Conservation (phyloP, 2,888 invertebrate genomes). For the Miltochrista miniata region DNA sequence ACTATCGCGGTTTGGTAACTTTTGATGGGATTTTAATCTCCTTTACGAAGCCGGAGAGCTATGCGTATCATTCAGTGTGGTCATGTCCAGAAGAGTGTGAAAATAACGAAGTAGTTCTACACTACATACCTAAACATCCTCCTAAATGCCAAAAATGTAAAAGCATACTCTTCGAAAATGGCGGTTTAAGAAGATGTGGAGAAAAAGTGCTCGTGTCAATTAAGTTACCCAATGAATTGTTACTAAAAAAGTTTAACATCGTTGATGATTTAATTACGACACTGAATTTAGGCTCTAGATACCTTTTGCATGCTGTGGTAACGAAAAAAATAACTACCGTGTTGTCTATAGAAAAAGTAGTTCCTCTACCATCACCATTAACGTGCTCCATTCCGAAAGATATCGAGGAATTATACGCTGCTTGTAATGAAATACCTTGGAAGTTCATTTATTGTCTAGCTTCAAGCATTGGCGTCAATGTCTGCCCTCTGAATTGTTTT, state of each 20-base stretch:
- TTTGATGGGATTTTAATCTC: slow-evolving; percentile 58
- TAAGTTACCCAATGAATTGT: slow-evolving; percentile 41
- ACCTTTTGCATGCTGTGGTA: slow-evolving; percentile 50
- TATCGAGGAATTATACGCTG: slow-evolving; percentile 53
- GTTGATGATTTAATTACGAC: slow-evolving; percentile 62
- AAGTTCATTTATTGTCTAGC: slow-evolving; percentile 73
- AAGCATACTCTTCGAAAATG: slow-evolving; percentile 68
- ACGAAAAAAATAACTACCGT: slow-evolving; percentile 54
- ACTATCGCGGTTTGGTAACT: slow-evolving; percentile 52
- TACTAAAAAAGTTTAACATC: slow-evolving; percentile 52
- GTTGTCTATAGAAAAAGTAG: slow-evolving; percentile 60
- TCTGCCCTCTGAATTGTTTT: slow-evolving; percentile 68
- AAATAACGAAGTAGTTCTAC: slow-evolving; percentile 65
- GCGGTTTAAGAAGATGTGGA: slow-evolving; percentile 67
- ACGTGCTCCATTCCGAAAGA: slow-evolving; percentile 52
- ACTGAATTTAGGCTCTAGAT: slow-evolving; percentile 56
- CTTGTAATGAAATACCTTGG: slow-evolving; percentile 63
- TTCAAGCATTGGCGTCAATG: slow-evolving; percentile 62
- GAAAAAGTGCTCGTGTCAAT: slow-evolving; percentile 64
- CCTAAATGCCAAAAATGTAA: slow-evolving; percentile 67
- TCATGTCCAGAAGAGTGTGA: slow-evolving; percentile 77
- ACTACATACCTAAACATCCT: slow-evolving; percentile 63
- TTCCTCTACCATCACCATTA: slow-evolving; percentile 47
- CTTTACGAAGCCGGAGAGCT: slow-evolving; percentile 57
- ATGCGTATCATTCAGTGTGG: slow-evolving; percentile 73